A percentile compares a stretch with the other conserved stretches of the same genome.
Evolutionary conservation across 2,888 invertebrate genomes (phyloP).

Genomic region (Himalopsyche japonica): DNA sequence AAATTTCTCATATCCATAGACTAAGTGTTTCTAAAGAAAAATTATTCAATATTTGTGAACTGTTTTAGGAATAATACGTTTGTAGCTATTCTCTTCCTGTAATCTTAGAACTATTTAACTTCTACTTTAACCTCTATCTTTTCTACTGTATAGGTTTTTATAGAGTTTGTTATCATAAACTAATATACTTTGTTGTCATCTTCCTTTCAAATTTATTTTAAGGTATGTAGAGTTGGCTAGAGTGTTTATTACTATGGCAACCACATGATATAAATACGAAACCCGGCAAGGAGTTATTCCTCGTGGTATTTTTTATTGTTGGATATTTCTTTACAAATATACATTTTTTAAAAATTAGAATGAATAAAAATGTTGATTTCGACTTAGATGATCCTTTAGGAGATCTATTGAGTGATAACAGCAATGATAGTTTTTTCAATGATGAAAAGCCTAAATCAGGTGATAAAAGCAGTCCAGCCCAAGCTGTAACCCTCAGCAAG

Average conservation of each 20-base stretch:
- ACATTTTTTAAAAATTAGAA: not conserved
- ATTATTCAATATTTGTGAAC: no score
- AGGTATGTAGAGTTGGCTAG: not conserved
- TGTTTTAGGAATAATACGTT: no score
- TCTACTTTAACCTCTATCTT: no score
- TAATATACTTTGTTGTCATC: no score
- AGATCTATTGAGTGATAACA: conserved; percentile 69
- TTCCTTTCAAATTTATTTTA: no score
- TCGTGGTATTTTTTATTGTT: not conserved
- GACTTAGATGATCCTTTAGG: conserved; percentile 67
- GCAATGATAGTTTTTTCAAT: conserved; percentile 74
- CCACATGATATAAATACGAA: conserved; percentile 18
- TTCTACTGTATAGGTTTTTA: no score
- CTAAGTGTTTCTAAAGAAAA: no score
- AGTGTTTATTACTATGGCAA: conserved; percentile 13
- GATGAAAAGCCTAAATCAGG: conserved; percentile 52
- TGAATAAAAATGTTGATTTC: conserved; percentile 54
- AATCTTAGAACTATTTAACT: no score
- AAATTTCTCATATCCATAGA: no score
- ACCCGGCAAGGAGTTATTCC: conserved; percentile 8
- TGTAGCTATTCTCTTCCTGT: no score
- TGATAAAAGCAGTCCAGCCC: conserved; percentile 43
- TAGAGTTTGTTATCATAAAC: no score
- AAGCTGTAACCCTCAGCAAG: conserved; percentile 46
- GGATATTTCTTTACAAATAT: not conserved